Evolutionary conservation across 2,888 invertebrate genomes (phyloP).

Genomic region (Leucoma salicis): DNA sequence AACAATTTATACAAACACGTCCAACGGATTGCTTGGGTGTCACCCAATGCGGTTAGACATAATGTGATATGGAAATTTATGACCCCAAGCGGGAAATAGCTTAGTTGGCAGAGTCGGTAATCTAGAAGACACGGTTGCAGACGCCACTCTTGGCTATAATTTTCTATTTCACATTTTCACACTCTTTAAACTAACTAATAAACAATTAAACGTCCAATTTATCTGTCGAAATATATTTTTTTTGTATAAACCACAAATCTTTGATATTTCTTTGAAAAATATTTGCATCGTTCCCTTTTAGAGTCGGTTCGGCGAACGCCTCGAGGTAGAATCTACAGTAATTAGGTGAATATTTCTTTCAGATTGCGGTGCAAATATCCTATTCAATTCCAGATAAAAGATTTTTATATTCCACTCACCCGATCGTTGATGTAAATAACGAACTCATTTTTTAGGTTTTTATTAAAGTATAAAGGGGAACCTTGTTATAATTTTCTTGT

Average conservation of each 20-base stretch:
- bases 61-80: no score
- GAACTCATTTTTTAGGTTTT: slow-evolving; percentile 49
- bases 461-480: slow-evolving; percentile 37
- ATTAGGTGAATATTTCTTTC: slow-evolving; percentile 68
- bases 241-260: slow-evolving; percentile 35
- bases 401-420: slow-evolving; percentile 55
- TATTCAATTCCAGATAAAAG: slow-evolving; percentile 66
- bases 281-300: slow-evolving; percentile 47
- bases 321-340: slow-evolving; percentile 50
- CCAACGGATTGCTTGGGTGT: no score
- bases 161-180: no score
- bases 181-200: slow-evolving; percentile 7
- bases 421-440: slow-evolving; percentile 69
- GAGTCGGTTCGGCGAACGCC: slow-evolving; percentile 35
- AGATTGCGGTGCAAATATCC: slow-evolving; percentile 64
- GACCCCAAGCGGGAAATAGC: no score
- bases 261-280: slow-evolving; percentile 39
- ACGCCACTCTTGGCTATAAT: no score
- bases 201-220: slow-evolving; percentile 20
- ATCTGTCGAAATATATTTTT: slow-evolving; percentile 24
- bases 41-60: no score
- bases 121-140: no score
- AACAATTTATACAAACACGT: no score
- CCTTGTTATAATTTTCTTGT: slow-evolving; percentile 34
- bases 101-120: no score